These are phyloP conservation scores for Lates calcarifer DNA, from an alignment of 2,113 vertebrate genomes.

Conservation along the genomic window DNA sequence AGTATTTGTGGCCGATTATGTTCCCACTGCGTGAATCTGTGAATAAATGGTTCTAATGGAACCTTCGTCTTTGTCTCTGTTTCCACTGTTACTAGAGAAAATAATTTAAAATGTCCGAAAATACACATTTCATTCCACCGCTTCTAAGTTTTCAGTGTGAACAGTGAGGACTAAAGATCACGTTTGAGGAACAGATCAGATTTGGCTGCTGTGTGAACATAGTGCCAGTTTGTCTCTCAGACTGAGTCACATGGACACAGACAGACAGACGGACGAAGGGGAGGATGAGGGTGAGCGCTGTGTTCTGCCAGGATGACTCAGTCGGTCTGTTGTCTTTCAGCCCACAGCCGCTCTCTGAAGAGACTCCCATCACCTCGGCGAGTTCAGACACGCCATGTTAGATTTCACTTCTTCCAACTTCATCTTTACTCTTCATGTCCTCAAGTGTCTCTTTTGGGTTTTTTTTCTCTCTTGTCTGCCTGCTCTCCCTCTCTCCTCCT, in stretches of 20 bases:
- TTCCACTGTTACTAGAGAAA: background rate
- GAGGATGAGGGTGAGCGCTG: conserved; percentile 34
- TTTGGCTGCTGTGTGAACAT: conserved; percentile 30
- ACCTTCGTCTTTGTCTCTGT: background rate
- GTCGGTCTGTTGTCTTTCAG: conserved; percentile 62
- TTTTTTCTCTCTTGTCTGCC: conserved; percentile 7
- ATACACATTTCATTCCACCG: background rate
- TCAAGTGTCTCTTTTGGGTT: conserved; percentile 16
- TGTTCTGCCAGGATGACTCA: conserved; percentile 75
- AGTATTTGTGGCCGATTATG: background rate
- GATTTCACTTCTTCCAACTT: conserved; percentile 10
- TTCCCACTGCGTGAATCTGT: background rate
- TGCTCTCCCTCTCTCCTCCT: conserved; percentile 2
- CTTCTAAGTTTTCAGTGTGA: background rate
- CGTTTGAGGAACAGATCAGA: conserved; percentile 6
- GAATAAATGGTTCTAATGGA: background rate
- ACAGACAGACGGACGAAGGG: conserved; percentile 48
- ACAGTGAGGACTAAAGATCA: conserved; percentile 15
- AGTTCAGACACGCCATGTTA: conserved; percentile 51
- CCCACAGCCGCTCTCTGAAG: conserved; percentile 48
- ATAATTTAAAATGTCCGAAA: background rate
- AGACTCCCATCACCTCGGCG: conserved; percentile 34
- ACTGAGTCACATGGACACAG: conserved; percentile 61
- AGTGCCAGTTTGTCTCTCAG: conserved; percentile 38
- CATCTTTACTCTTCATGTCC: conserved; percentile 27